phyloP scores from a whole-genome alignment of 2,888 invertebrate species.

The Sphaerolaimus hirsutus region DNA sequence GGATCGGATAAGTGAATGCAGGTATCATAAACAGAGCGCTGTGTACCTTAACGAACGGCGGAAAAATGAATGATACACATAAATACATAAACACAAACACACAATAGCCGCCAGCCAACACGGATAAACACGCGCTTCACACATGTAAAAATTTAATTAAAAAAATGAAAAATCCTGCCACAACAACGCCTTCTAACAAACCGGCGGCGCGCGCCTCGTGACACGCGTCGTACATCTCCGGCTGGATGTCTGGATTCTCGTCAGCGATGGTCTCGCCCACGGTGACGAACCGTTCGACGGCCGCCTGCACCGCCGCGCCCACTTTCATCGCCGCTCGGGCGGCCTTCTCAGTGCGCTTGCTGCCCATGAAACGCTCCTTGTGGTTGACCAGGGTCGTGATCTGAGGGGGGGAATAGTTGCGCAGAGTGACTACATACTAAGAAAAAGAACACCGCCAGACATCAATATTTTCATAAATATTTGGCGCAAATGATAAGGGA shows the following conservation, averaged over 20 bases:
- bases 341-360: conserved; percentile 38
- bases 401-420: no score
- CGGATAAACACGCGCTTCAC: conserved; percentile 7
- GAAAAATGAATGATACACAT: no score
- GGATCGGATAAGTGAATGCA: no score
- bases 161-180: not conserved
- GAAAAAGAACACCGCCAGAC: no score
- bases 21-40: no score
- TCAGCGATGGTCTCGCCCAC: conserved; percentile 95
- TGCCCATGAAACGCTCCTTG: conserved; percentile 37
- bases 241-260: conserved; percentile 82
- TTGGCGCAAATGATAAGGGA: no score
- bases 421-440: no score
- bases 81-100: not conserved
- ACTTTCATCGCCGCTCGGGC: conserved; percentile 45
- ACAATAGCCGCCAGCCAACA: not conserved
- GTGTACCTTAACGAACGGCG: no score
- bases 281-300: conserved; percentile 86
- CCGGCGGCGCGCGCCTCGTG: conserved; percentile 84
- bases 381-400: conserved; percentile 74
- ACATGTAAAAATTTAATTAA: conserved; percentile 11
- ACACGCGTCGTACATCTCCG: conserved; percentile 94
- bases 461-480: no score
- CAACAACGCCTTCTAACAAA: conserved; percentile 28
- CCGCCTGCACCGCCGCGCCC: conserved; percentile 80